These are phyloP conservation scores for Smittia sp. DNA, from an alignment of 2,888 invertebrate genomes.

Conservation along the genomic window DNA sequence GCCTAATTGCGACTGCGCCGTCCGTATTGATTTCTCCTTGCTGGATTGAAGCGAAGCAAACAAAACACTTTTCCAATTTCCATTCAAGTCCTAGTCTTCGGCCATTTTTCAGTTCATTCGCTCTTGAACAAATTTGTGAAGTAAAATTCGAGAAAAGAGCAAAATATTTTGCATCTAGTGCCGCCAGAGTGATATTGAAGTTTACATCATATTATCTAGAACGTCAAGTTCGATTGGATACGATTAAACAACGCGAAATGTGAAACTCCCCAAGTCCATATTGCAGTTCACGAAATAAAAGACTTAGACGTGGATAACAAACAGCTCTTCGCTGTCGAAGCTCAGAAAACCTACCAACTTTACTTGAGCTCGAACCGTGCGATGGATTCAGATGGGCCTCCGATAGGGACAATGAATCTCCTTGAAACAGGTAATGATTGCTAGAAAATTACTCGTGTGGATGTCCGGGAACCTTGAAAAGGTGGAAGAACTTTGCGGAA, in stretches of 20 bases:
- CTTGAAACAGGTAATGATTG: conserved; percentile 51
- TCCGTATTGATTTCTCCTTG: conserved; percentile 1
- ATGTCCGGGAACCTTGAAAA: background rate
- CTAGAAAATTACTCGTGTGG: no score
- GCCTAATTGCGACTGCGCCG: background rate
- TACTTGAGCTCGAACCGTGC: conserved; percentile 45
- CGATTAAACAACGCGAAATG: background rate
- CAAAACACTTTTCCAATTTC: conserved; percentile 9
- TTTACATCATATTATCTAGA: no score
- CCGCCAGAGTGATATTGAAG: no score
- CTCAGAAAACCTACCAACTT: conserved; percentile 44
- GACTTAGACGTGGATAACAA: conserved; percentile 45
- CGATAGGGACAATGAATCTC: conserved; percentile 45
- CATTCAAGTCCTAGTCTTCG: background rate
- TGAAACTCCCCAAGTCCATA: background rate
- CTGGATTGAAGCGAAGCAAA: background rate
- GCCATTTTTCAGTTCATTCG: conserved; percentile 14
- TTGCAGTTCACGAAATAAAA: background rate
- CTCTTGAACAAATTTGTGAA: background rate
- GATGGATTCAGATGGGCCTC: conserved; percentile 9
- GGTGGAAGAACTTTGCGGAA: background rate
- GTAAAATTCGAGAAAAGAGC: background rate
- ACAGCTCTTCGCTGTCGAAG: conserved; percentile 44
- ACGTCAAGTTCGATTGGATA: no score
- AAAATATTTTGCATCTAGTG: no score